A percentile compares a stretch with the other conserved stretches of the same genome.
These are phyloP conservation scores for Belgica antarctica DNA, from an alignment of 2,888 invertebrate species.

Conservation along the genomic window DNA sequence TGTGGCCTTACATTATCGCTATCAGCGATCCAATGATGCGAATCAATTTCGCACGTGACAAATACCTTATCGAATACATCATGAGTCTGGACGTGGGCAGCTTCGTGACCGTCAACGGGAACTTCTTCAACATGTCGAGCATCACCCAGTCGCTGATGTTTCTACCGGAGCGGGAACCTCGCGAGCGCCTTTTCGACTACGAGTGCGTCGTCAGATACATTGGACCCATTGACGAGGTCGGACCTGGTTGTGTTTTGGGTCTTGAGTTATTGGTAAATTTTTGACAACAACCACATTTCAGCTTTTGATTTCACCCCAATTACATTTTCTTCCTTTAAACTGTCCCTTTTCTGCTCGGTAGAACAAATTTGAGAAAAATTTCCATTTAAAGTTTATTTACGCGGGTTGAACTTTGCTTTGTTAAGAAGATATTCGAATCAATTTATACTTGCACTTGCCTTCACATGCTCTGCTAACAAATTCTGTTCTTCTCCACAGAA, in stretches of 20 bases:
- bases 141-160: constrained; percentile 19
- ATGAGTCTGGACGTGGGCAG: constrained; percentile 48
- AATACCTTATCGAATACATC: constrained; percentile 55
- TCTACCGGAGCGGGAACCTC: constrained; percentile 48
- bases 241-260: constrained; percentile 59
- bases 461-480: too few relatives aligned
- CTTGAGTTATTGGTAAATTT: constrained; percentile 58
- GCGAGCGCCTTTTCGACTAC: constrained; percentile 49
- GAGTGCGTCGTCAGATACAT: constrained; percentile 58
- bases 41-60: constrained; percentile 56
- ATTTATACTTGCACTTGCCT: too few relatives aligned
- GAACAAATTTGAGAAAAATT: too few relatives aligned
- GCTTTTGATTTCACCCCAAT: background rate
- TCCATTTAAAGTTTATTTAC: too few relatives aligned
- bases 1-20: constrained; percentile 59
- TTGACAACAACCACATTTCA: background rate
- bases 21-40: constrained; percentile 58
- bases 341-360: too few relatives aligned
- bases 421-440: too few relatives aligned
- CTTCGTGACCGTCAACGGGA: constrained; percentile 54
- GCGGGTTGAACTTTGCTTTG: too few relatives aligned
- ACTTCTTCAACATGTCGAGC: background rate
- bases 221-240: constrained; percentile 58
- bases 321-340: background rate
- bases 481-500: constrained; percentile 47